Conservation (phyloP, 2,888 invertebrate genomes). For the Allacma fusca region DNA sequence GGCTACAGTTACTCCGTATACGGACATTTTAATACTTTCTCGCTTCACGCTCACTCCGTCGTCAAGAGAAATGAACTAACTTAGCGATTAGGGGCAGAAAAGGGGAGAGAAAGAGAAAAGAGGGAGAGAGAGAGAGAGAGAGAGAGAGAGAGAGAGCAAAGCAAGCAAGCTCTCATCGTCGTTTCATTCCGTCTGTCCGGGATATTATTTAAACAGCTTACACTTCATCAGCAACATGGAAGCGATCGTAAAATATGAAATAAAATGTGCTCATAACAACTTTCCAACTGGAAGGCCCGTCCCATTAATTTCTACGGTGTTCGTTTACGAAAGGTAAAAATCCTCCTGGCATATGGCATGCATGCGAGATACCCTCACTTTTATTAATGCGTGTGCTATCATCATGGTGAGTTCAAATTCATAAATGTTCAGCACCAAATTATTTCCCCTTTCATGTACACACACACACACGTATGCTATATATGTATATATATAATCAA, state of each 20-base stretch:
- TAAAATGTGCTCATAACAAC: constrained; percentile 39
- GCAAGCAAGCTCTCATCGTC: constrained; percentile 7
- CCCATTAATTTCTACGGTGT: constrained; percentile 34
- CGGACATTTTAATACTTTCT: background rate
- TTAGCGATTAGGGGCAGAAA: background rate
- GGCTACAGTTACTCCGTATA: no score
- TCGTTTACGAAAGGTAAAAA: background rate
- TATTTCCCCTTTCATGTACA: background rate
- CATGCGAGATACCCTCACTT: background rate
- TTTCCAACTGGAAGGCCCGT: constrained; percentile 27
- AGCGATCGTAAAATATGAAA: constrained; percentile 39
- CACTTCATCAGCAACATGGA: constrained; percentile 49
- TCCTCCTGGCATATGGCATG: background rate
- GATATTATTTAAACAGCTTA: constrained; percentile 46
- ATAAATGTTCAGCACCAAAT: constrained; percentile 8
- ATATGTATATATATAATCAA: no score
- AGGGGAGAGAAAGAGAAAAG: constrained; percentile 17
- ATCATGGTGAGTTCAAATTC: background rate
- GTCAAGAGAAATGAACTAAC: constrained; percentile 11
- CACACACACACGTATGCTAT: no score
- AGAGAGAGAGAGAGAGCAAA: constrained; percentile 10
- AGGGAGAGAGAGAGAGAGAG: constrained; percentile 14
- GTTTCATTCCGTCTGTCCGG: constrained; percentile 21
- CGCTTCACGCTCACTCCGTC: background rate
- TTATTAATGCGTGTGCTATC: background rate